Conservation (phyloP, 2,797 vertebrate genomes). For the Sebastes iracundus region DNA sequence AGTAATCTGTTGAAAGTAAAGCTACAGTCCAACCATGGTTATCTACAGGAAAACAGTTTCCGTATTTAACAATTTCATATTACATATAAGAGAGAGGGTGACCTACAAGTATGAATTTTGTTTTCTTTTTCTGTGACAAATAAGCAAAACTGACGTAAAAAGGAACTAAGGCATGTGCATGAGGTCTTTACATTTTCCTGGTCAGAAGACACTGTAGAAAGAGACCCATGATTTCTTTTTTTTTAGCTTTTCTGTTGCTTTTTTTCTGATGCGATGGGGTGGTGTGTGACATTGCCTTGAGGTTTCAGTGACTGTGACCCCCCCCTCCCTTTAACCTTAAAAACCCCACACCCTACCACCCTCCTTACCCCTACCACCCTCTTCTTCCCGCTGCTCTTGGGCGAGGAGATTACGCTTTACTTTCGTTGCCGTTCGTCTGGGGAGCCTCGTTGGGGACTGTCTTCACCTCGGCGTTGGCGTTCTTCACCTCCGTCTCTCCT, state of each 20-base stretch:
- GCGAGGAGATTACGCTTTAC: constrained; percentile 92
- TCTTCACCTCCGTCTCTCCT: constrained; percentile 86
- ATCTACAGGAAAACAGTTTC: constrained; percentile 59
- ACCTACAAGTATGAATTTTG: constrained; percentile 36
- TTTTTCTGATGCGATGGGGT: constrained; percentile 43
- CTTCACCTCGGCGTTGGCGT: constrained; percentile 90
- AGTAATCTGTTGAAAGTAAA: constrained; percentile 71
- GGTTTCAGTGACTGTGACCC: constrained; percentile 82
- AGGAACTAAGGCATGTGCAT: constrained; percentile 83
- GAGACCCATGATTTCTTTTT: constrained; percentile 65
- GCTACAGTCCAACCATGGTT: constrained; percentile 69
- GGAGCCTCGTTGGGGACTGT: constrained; percentile 94
- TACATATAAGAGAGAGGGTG: constrained; percentile 49
- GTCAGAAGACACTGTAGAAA: constrained; percentile 89
- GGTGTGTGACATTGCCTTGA: constrained; percentile 68
- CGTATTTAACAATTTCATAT: constrained; percentile 32
- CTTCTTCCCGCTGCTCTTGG: background rate
- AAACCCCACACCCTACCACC: constrained; percentile 24
- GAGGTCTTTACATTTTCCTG: constrained; percentile 80
- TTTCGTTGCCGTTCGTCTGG: constrained; percentile 93
- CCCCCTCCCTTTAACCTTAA: constrained; percentile 32
- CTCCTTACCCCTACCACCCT: constrained; percentile 16
- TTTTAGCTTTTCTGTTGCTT: constrained; percentile 24
- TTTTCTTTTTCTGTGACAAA: constrained; percentile 39
- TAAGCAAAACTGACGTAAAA: constrained; percentile 25